Evolutionary conservation across 2,113 vertebrate genomes (phyloP).

Genomic region (Myotis yumanensis): DNA sequence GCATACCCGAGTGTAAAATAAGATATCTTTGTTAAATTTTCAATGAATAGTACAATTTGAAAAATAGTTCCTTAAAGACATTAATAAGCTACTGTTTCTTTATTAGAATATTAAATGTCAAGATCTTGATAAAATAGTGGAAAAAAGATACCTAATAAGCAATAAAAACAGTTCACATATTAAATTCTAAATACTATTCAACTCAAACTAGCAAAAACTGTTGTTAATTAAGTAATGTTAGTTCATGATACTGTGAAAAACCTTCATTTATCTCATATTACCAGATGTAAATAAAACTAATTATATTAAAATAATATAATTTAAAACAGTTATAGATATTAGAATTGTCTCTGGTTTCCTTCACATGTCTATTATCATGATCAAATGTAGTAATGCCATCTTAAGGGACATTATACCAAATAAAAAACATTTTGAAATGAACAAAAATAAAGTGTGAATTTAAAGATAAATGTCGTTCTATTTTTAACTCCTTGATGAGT

Average conservation of each 20-base stretch:
- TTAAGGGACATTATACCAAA: slow-evolving; percentile 35
- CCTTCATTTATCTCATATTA: slow-evolving; percentile 66
- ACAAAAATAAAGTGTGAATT: slow-evolving; percentile 11
- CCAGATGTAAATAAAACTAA: slow-evolving; percentile 59
- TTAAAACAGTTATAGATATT: slow-evolving; percentile 46
- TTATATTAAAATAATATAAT: slow-evolving; percentile 63
- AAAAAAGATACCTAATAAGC: slow-evolving; percentile 56
- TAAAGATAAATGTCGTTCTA: slow-evolving; percentile 49
- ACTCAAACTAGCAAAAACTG: slow-evolving; percentile 45
- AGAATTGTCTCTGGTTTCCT: slow-evolving; percentile 48
- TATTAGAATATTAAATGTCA: slow-evolving; percentile 43
- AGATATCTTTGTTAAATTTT: slow-evolving; percentile 36
- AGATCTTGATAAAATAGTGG: slow-evolving; percentile 37
- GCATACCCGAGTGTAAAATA: not conserved
- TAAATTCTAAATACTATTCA: slow-evolving; percentile 27
- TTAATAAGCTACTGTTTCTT: slow-evolving; percentile 36
- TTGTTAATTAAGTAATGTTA: slow-evolving; percentile 62
- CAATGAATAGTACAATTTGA: not conserved
- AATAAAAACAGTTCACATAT: slow-evolving; percentile 48
- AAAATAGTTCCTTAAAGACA: slow-evolving; percentile 9
- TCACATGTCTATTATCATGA: slow-evolving; percentile 25
- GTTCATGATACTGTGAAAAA: slow-evolving; percentile 62
- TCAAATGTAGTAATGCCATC: slow-evolving; percentile 13
- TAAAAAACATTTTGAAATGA: slow-evolving; percentile 15
- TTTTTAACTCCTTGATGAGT: slow-evolving; percentile 63